A percentile compares a stretch with the other conserved stretches of the same genome.
These are phyloP conservation scores for Pseudachorutes palmiensis DNA, from an alignment of 1,140 invertebrate species.

Conservation along the genomic window DNA sequence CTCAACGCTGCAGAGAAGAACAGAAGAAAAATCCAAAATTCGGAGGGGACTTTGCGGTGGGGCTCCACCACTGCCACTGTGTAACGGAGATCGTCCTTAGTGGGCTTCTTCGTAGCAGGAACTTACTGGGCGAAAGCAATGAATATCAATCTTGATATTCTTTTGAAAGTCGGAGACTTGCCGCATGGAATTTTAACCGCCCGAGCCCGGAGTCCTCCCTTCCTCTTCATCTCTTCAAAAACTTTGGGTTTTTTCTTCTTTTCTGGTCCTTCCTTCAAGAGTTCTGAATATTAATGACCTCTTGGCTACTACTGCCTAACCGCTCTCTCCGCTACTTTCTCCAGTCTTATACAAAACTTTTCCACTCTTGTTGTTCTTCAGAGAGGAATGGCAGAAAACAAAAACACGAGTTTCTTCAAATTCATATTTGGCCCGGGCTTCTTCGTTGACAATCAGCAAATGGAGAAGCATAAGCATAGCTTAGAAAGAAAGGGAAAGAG, in stretches of 20 bases:
- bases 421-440: too few relatives aligned
- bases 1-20: background rate
- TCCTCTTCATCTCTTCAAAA: constrained; percentile 23
- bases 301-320: constrained; percentile 17
- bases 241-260: constrained; percentile 1
- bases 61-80: too few relatives aligned
- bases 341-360: constrained; percentile 4
- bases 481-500: too few relatives aligned
- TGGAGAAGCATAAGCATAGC: too few relatives aligned
- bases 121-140: constrained; percentile 25
- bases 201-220: constrained; percentile 3
- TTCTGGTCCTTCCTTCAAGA: constrained; percentile 19
- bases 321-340: background rate
- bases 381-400: too few relatives aligned
- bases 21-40: background rate
- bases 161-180: constrained; percentile 36
- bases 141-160: constrained; percentile 39
- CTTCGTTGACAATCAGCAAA: too few relatives aligned
- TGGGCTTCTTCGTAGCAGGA: background rate
- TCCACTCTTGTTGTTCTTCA: background rate
- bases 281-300: constrained; percentile 36
- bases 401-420: background rate
- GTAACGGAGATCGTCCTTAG: background rate
- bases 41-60: too few relatives aligned
- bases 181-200: constrained; percentile 37